Percentiles rank a stretch among this genome's conserved stretches.
These are phyloP conservation scores for Micrastur ruficollis DNA, from an alignment of 2,797 vertebrate species.

Conservation along the genomic window DNA sequence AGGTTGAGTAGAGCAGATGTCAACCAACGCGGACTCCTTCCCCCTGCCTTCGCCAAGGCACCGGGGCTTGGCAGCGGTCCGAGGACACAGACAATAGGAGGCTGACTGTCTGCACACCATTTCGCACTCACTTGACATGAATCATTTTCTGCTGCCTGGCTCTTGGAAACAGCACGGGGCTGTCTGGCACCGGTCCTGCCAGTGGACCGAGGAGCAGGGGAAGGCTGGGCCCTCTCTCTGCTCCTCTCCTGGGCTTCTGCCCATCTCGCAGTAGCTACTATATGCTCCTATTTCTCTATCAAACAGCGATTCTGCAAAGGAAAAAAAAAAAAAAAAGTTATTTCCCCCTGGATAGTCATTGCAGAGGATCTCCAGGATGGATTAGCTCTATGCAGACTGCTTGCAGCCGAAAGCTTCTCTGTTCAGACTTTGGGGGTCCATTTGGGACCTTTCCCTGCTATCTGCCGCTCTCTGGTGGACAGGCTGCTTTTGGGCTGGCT, in stretches of 20 bases:
- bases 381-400: not conserved
- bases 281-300: not conserved
- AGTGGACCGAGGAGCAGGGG: not conserved
- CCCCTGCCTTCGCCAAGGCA: conserved; percentile 9
- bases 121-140: not conserved
- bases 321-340: not conserved
- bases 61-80: conserved; percentile 57
- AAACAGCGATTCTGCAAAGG: not conserved
- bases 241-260: not conserved
- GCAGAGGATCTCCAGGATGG: not conserved
- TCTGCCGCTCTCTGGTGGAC: not conserved
- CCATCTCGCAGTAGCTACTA: not conserved
- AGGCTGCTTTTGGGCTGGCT: not conserved
- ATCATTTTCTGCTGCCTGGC: not conserved
- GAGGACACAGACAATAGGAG: conserved; percentile 64
- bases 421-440: not conserved
- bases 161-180: not conserved
- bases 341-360: not conserved
- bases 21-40: conserved; percentile 38
- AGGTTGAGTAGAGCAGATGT: conserved; percentile 55
- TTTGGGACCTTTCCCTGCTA: not conserved
- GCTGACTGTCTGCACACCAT: conserved; percentile 25
- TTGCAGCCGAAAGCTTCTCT: accelerated
- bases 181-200: not conserved
- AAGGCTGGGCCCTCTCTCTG: not conserved